These are phyloP conservation scores for Doryteuthis pealeii DNA, from an alignment of 1,140 invertebrate species.

Conservation along the genomic window DNA sequence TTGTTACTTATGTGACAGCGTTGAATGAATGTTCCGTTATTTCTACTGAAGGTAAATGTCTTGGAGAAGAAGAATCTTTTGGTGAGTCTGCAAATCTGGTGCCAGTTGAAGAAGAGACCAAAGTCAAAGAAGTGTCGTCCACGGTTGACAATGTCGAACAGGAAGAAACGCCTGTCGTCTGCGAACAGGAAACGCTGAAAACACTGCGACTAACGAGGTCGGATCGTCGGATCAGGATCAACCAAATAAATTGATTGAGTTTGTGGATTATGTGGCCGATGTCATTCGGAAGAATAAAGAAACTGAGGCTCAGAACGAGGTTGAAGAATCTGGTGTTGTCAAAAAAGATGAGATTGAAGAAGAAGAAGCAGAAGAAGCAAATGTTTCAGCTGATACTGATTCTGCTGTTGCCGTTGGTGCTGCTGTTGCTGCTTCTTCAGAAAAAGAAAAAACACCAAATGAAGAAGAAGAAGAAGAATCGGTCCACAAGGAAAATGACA, in stretches of 20 bases:
- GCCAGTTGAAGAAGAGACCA: too few relatives aligned
- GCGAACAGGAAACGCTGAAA: too few relatives aligned
- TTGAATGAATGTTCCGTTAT: too few relatives aligned
- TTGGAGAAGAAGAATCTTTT: too few relatives aligned
- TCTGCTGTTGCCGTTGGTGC: not conserved
- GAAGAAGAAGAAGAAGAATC: not conserved
- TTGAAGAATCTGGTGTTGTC: constrained; percentile 11
- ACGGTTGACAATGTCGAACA: too few relatives aligned
- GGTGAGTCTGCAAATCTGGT: too few relatives aligned
- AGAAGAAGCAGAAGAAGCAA: not conserved
- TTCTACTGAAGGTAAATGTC: too few relatives aligned
- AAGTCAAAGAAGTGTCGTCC: too few relatives aligned
- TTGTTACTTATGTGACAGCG: too few relatives aligned
- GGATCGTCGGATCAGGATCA: too few relatives aligned
- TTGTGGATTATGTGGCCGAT: not conserved
- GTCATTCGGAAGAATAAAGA: not conserved
- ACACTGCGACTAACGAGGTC: too few relatives aligned
- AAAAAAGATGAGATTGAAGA: constrained; percentile 12
- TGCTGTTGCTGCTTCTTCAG: constrained; percentile 6
- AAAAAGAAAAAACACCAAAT: not conserved
- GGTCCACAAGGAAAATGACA: not conserved
- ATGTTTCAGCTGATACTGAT: not conserved
- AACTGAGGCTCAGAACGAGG: constrained; percentile 7
- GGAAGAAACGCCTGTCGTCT: too few relatives aligned
- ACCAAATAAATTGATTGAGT: not conserved